Percentiles rank a stretch among this genome's conserved stretches.
These are phyloP conservation scores for Netelia fuscicornis DNA, from an alignment of 2,888 invertebrate species.

Conservation along the genomic window DNA sequence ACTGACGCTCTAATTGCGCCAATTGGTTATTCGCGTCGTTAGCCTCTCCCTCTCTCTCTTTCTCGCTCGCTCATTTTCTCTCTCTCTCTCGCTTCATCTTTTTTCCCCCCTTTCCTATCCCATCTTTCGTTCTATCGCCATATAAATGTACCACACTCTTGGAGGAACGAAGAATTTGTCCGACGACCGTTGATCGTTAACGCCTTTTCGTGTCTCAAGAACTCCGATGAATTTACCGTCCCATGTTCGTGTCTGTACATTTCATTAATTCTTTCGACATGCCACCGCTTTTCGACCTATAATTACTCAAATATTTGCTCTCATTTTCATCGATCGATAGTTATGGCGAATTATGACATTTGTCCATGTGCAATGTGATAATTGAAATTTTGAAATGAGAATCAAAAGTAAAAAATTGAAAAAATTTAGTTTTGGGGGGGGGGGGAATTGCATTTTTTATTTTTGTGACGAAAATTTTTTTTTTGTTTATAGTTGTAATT, in stretches of 20 bases:
- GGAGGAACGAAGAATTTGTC: conserved; percentile 26
- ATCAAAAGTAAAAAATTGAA: too few species aligned
- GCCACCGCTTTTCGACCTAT: not conserved
- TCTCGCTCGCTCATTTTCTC: not conserved
- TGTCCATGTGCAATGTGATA: too few species aligned
- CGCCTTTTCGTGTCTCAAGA: conserved; percentile 1
- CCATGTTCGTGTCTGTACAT: not conserved
- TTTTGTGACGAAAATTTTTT: too few species aligned
- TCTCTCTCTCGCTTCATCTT: not conserved
- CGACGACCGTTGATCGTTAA: not conserved
- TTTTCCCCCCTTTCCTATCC: conserved; percentile 2
- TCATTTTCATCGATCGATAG: not conserved
- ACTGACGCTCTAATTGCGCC: conserved; percentile 76
- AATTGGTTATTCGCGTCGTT: conserved; percentile 73
- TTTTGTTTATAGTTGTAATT: too few species aligned
- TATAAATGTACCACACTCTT: conserved; percentile 14
- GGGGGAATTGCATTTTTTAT: too few species aligned
- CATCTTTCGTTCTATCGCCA: conserved; percentile 5
- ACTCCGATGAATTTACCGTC: not conserved
- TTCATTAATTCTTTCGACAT: conserved; percentile 14
- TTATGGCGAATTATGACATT: not conserved
- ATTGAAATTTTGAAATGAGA: too few species aligned
- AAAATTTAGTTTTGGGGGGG: too few species aligned
- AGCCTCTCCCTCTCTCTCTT: conserved; percentile 28
- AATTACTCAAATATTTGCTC: conserved; percentile 10